These are phyloP conservation scores for Toxotes chatareus DNA, from an alignment of 2,113 vertebrate species.

Conservation along the genomic window DNA sequence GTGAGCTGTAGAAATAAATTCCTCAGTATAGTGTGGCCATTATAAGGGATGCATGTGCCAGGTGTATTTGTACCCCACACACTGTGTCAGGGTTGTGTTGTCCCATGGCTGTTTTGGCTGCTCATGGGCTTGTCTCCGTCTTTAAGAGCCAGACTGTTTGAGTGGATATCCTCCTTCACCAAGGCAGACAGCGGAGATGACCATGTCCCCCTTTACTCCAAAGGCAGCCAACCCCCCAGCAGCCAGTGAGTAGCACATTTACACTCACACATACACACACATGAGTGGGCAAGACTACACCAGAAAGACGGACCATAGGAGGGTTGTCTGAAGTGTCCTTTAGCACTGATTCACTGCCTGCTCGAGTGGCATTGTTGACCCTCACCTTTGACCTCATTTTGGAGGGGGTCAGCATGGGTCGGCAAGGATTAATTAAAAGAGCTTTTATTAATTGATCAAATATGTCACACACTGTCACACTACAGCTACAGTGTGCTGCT, in stretches of 20 bases:
- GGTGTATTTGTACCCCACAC: background rate
- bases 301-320: background rate
- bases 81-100: constrained; percentile 36
- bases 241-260: constrained; percentile 84
- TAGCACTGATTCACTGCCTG: constrained; percentile 38
- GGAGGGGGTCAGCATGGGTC: constrained; percentile 11
- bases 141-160: constrained; percentile 87
- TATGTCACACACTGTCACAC: constrained; percentile 26
- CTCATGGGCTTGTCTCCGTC: constrained; percentile 76
- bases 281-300: background rate
- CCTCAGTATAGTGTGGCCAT: background rate
- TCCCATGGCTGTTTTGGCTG: constrained; percentile 49
- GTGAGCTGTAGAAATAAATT: constrained; percentile 12
- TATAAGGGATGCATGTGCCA: constrained; percentile 22
- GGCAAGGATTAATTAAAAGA: constrained; percentile 28
- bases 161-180: constrained; percentile 89
- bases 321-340: constrained; percentile 21
- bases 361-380: constrained; percentile 21
- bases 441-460: constrained; percentile 30
- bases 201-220: constrained; percentile 84
- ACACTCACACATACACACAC: constrained; percentile 50
- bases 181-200: constrained; percentile 86
- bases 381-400: constrained; percentile 43
- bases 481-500: constrained; percentile 17
- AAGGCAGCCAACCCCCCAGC: constrained; percentile 83